Evolutionary conservation across 2,797 vertebrate genomes (phyloP).

Genomic region (Gymnocypris eckloni): DNA sequence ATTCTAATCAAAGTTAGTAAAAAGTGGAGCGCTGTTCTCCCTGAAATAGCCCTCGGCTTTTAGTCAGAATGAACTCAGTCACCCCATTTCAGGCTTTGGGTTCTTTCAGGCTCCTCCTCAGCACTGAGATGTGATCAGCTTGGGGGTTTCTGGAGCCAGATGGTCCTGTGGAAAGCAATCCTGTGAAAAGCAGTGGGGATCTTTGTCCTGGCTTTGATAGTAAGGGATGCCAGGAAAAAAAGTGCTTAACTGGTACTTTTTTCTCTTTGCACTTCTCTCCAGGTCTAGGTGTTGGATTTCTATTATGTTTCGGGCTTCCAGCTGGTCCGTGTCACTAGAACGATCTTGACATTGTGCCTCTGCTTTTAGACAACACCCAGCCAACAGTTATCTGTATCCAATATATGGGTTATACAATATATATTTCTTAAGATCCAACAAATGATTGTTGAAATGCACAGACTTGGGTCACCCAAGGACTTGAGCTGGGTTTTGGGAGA

Average conservation of each 20-base stretch:
- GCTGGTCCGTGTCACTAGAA: slow-evolving; percentile 52
- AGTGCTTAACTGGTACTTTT: slow-evolving; percentile 57
- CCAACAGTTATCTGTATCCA: slow-evolving; percentile 39
- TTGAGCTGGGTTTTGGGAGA: slow-evolving; percentile 23
- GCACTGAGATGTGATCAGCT: slow-evolving; percentile 48
- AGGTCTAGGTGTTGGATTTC: slow-evolving; percentile 58
- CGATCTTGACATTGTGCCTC: slow-evolving; percentile 47
- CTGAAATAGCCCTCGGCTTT: slow-evolving; percentile 43
- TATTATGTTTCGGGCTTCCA: slow-evolving; percentile 57
- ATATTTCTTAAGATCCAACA: slow-evolving; percentile 36
- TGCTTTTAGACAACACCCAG: slow-evolving; percentile 27
- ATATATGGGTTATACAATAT: slow-evolving; percentile 24
- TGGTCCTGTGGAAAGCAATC: slow-evolving; percentile 52
- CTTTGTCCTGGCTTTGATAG: slow-evolving; percentile 55
- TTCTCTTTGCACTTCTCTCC: slow-evolving; percentile 41
- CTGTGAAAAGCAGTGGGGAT: slow-evolving; percentile 60
- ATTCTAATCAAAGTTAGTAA: neutral
- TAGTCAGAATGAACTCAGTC: slow-evolving; percentile 68
- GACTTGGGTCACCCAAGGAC: slow-evolving; percentile 55
- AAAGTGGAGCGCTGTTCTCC: slow-evolving; percentile 40
- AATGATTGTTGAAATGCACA: slow-evolving; percentile 23
- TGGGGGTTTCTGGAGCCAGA: slow-evolving; percentile 56
- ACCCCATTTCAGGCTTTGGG: slow-evolving; percentile 64
- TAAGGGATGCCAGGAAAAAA: slow-evolving; percentile 54
- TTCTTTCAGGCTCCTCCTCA: slow-evolving; percentile 56